Base-by-base conservation (phyloP, 1,140 invertebrate genomes). In the Pseudoatta argentina region DNA sequence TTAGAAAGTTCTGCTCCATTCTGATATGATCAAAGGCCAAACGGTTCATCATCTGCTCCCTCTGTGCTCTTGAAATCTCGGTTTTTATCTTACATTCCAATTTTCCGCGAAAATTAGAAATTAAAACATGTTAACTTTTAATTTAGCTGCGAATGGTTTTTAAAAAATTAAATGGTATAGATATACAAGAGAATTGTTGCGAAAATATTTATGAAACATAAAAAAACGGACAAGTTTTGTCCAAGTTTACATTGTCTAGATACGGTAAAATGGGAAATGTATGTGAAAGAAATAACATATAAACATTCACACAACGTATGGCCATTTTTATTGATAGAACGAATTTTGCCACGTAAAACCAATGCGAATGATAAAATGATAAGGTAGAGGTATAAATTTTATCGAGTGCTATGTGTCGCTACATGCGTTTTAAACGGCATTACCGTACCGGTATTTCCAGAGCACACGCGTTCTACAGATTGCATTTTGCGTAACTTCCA, bases 281-380 rank as follows among this genome's bases (percentile, higher is more conserved):
- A 66, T 66, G 14, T 79, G 10, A 39, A 57, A 24, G 51, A 44
- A 81, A 72, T 7, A 72, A 48, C 16, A 12, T 21, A n/a, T 30
- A 66, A 10, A 30, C 30, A 44, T 44, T 39, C 18, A 21, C 64
- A 39, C 61, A 64, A 64, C 64, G 18, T 66, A 21, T 16, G 51
- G 57, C 27, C 16, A 55, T 44, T 57, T 71, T 72, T 82, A 82
- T 72, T 59, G 66, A 57, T 59, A 27, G 53, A 59, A 72, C n/a
- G 21, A 71, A 73, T 73, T 82, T 72, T 5, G 34, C 24, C 53
- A 30, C 63, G 30, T 79, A 69, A 55, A 79, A 79, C 0, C 63
- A 79, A 69, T 55, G 77, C 48, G n/a, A 72, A 73, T 82, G 34
- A 39, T 79, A 73, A 82, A 59, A 72, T 53, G 53, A 71, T 72